Evolutionary conservation across 2,888 invertebrate genomes (phyloP), one percentile per base, ranked within the genome.

Genomic region (Itoplectis maculator): DNA sequence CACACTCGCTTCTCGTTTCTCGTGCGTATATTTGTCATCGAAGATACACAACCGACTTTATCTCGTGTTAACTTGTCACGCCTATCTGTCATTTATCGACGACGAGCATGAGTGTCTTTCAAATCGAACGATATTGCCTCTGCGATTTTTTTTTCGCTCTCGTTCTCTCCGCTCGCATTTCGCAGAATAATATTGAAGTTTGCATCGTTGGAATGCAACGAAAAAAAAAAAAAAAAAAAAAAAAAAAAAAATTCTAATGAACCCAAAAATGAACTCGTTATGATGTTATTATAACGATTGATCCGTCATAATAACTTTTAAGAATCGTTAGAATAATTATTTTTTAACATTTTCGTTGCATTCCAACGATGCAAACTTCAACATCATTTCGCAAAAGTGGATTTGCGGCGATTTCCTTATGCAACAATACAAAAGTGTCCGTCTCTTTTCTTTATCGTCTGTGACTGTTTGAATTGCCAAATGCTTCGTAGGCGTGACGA

Each of bases 51-150:
- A 35, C 13, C 51, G 68, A 29, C 23, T 59, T 76, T 76, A 59
- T 59, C 66, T 56, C 59, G 11, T 8, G 29, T 45, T 45, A 59
- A 72, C 42, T 42, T 40, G 54, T 69, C 63, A 20, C 13, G 47
- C 42, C 56, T 76, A 56, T 76, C 40, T 45, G 51, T 66, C 56
- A 76, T 61, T 35, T 65, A 66, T 49, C 29, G 13, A 49, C 29
- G 13, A 49, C 49, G 18, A 51, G 56, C 59, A 29, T 42, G 72
- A 45, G 35, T 47, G 47, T 15, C 18, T 72, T 73, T 49, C 35
- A 13, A 13, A 59, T 35, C 59, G 45, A 72, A 59, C 29, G 45
- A 47, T 47, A 13, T 20, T 61, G 9, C 3, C 42, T 47, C 6
- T 45, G n/a, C 0, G n/a, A 40, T 42, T 59, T 72, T 59, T 45